These are phyloP conservation scores for Scaptomyza polygonia DNA, from an alignment of 2,888 invertebrate species.

Conservation along the genomic window DNA sequence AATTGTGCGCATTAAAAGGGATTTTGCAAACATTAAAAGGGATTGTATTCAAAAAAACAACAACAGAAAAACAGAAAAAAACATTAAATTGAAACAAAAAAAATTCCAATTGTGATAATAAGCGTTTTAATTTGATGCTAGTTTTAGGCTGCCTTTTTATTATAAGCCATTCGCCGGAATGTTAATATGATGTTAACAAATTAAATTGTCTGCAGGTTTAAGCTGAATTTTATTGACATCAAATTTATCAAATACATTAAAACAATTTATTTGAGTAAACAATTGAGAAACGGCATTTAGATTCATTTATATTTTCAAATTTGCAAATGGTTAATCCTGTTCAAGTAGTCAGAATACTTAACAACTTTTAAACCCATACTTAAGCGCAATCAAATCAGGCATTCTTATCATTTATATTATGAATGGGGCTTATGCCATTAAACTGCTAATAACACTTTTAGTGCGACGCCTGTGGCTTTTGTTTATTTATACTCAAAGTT, in stretches of 20 bases:
- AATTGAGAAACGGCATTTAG: background rate
- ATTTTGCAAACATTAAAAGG: constrained; percentile 71
- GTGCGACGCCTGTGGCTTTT: constrained; percentile 35
- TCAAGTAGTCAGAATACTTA: background rate
- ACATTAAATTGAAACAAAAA: constrained; percentile 53
- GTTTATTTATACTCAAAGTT: constrained; percentile 33
- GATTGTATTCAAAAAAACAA: constrained; percentile 40
- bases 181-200: constrained; percentile 1
- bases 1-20: constrained; percentile 77
- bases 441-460: constrained; percentile 47
- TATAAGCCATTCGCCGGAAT: background rate
- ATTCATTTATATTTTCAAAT: background rate
- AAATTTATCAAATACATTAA: too few species aligned
- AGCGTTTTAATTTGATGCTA: constrained; percentile 59
- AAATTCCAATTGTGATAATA: constrained; percentile 69
- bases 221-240: background rate
- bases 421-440: constrained; percentile 18
- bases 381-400: background rate
- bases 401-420: background rate
- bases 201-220: constrained; percentile 4
- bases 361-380: background rate
- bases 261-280: background rate
- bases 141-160: constrained; percentile 33
- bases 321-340: background rate
- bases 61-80: constrained; percentile 5